These are phyloP conservation scores for Sarcophaga carnaria DNA, from an alignment of 2,888 invertebrate species.

Conservation along the genomic window DNA sequence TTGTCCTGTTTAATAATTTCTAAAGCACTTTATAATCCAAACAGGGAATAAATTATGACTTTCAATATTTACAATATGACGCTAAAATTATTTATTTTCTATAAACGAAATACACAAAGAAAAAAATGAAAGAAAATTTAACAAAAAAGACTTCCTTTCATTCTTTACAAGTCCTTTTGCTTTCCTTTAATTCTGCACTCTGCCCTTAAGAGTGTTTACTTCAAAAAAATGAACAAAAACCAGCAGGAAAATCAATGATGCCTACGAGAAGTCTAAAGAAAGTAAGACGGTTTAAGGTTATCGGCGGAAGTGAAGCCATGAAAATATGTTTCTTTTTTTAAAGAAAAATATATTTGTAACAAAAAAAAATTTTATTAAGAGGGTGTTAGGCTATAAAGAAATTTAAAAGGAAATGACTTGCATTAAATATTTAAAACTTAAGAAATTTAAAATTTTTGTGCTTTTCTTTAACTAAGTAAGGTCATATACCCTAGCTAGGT, in stretches of 20 bases:
- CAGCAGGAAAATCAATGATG: conserved; percentile 52
- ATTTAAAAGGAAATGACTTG: conserved; percentile 27
- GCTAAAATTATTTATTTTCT: conserved; percentile 23
- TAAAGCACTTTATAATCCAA: conserved; percentile 62
- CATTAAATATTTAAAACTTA: conserved; percentile 51
- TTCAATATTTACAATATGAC: conserved; percentile 57
- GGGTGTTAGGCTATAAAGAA: not conserved
- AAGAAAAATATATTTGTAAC: not conserved
- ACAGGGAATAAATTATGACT: conserved; percentile 60
- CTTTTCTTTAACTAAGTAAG: no score
- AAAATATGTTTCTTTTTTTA: not conserved
- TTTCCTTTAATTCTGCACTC: not conserved
- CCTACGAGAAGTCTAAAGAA: conserved; percentile 17
- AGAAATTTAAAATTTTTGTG: not conserved
- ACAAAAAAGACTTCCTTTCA: conserved; percentile 37
- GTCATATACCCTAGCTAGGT: no score
- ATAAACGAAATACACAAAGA: not conserved
- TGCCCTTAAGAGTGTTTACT: not conserved
- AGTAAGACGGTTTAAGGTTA: conserved; percentile 11
- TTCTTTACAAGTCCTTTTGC: not conserved
- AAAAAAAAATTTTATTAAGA: not conserved
- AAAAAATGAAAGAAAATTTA: not conserved
- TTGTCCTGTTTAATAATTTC: conserved; percentile 38
- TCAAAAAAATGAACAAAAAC: not conserved
- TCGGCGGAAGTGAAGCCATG: conserved; percentile 34